Conservation (phyloP, 2,113 vertebrate species). For the Dasypus novemcinctus region DNA sequence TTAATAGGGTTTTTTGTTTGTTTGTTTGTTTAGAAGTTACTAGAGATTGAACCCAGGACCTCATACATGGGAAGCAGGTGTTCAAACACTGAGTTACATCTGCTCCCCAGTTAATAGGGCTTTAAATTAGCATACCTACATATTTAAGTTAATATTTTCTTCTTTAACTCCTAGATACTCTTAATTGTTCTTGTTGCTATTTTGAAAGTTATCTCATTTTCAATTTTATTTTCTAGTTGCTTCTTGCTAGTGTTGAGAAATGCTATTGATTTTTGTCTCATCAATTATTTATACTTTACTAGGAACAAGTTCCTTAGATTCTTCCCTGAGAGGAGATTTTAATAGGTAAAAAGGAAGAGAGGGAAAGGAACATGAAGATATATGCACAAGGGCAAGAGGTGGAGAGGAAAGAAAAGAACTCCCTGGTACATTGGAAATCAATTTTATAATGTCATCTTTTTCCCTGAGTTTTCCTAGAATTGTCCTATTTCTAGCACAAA, state of each 20-base stretch:
- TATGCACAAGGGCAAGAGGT: not conserved
- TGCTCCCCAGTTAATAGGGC: not conserved
- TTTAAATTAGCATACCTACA: not conserved
- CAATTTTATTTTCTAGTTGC: not conserved
- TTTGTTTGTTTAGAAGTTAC: too few relatives aligned
- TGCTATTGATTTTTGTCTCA: slow-evolving; percentile 15
- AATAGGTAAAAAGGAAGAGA: not conserved
- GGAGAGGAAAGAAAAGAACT: not conserved
- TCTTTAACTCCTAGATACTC: not conserved
- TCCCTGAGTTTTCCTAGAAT: not conserved
- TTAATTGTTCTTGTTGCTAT: not conserved
- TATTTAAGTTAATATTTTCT: too few relatives aligned
- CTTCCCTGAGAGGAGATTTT: not conserved
- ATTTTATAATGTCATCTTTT: not conserved
- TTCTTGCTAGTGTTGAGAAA: not conserved
- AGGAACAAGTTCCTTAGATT: not conserved
- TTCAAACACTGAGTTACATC: too few relatives aligned
- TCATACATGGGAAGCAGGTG: too few relatives aligned
- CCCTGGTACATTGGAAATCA: not conserved
- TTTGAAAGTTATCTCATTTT: not conserved
- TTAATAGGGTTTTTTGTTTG: not conserved
- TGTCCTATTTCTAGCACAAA: not conserved
- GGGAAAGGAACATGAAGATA: not conserved
- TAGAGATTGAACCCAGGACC: too few relatives aligned
- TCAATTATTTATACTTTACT: slow-evolving; percentile 23